Evolutionary conservation across 2,113 vertebrate species (phyloP), one percentile per base, ranked within the genome.

Genomic region (Candoia aspera): DNA sequence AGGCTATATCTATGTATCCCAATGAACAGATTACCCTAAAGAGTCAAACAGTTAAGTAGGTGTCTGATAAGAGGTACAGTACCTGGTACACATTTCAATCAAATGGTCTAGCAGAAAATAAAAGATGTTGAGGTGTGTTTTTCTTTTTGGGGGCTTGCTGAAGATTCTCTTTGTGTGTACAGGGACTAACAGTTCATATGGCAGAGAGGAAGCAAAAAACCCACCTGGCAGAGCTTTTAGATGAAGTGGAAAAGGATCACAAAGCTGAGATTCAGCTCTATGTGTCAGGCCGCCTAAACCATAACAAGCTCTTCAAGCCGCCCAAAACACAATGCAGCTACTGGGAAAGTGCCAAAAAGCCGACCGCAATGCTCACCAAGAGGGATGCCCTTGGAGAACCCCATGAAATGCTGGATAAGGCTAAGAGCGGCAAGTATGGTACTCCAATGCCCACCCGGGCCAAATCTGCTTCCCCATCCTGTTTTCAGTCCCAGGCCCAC

Each of bases 261-360:
- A 97, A 91, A 93, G 95, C 94, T 8, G 97, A 98, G 6, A 90
- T 98, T 94, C 84, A 83, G 89, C 94, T 96, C 91, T 97, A 97
- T 60, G 97, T 90, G 53, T 97, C 96, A 0, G 96, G 98, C n/a
- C 97, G 97, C 92, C 95, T 98, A 73, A 97, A 98, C 68, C 96
- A 94, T 73, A 91, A 84, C 60, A 96, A 97, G 49, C 92, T 98
- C 93, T 97, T 93, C 85, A 96, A 93, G 73, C 89, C 94, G 23
- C 94, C 90, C 9, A 60, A 95, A 53, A 87, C 95, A 92, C 73
- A 96, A 42, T 79, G 87, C n/a, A 21, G 57, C 29, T 62, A 68
- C 85, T 97, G 96, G 97, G 92, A 6, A 49, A 96, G 68, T 59
- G 95, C 97, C 53, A 91, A 68, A 55, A 94, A 95, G 53, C 8